Base-by-base conservation (phyloP, 35 echinoderm and acorn worm species). In the Patiria miniata region DNA sequence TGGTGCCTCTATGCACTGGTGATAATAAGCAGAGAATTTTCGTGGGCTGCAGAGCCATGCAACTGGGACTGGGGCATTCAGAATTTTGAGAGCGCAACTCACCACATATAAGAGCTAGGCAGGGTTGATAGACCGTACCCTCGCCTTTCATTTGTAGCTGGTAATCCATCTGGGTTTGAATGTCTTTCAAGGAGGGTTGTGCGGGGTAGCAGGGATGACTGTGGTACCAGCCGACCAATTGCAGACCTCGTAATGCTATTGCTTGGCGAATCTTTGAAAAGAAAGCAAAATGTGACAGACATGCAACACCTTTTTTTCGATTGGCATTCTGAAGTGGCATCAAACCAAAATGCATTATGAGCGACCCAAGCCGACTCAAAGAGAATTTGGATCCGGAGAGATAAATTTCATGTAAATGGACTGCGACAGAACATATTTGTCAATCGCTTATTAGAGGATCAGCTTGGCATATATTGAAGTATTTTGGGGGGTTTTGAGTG, bases 151-250 rank as follows among this genome's bases (percentile, higher is more conserved):
- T 81, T 47, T 94, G 90, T 36, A 99, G 83, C 53, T 99, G 96
- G 82, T 92, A 95, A 47, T 99, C 89, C 96, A 99, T 94, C 77
- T 99, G 96, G 37, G 85, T 52, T 40, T 92, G 86, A n/a, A 99
- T 89, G 81, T 99, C 96, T 68, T 83, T 86, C 58, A 99, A 61
- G 5, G 96, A 91, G 19, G 96, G 96, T 30, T 99, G 93, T 21
- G 93, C 89, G 18, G 89, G 81, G 19, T 80, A 78, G 18, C 86
- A 91, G 6, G 96, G 96, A 44, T 99, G 96, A 84, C 96, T 99
- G 86, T 99, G 96, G 83, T 99, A 99, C 96, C 96, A 99, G 15
- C 96, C 96, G 9, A 99, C 89, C 36, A 99, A 61, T 54, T 91
- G 89, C 7, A 99, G 87, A 32, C 96, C 96, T 2, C 92, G 56